Base-by-base conservation (phyloP, 2,113 vertebrate genomes). In the Plotosus lineatus region DNA sequence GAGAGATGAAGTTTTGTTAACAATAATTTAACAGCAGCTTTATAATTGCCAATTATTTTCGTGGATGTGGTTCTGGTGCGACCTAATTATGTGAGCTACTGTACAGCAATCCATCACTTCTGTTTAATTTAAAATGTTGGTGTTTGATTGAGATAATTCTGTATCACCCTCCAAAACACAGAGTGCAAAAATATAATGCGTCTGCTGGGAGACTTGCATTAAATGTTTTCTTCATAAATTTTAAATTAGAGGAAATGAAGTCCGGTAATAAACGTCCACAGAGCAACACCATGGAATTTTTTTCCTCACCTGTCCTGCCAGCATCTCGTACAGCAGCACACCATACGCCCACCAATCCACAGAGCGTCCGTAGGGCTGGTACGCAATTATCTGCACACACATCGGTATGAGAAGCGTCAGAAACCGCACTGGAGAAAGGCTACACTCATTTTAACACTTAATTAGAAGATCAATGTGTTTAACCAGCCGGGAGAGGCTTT, bases 331-430 rank as follows among this genome's bases (percentile, higher is more conserved):
- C 15, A 99, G 91, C 80, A 99, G 94, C 75, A 99, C 97, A 3
- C 97, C 97, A 0, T 96, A 99, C 0, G 97, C 97, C 97, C 97
- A 99, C 97, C 97, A 99, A 90, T 99, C 97, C 86, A 99, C 97
- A 0, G 97, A 99, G 74, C 92, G 93, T 28, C 94, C 94, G 10
- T 99, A 98, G 0, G 97, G 97, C 90, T 99, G 97, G 90, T 98
- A 99, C 5, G 97, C 96, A 71, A 99, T 98, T 51, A 99, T 99
- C 97, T 99, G 92, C 50, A 73, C 38, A 48, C 23, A 66, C 21
- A 68, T 0, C 42, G 11, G 9, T 23, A 44, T 15, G 21, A 46
- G 19, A 73, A 51, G 9, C 36, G 19, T 73, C 28, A 72, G 65
- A 68, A n/a, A 40, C 23, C 26, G 0, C 15, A 66, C 6, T 19